A percentile compares a stretch with the other conserved stretches of the same genome.
phyloP scores from a whole-genome alignment of 2,113 vertebrate species.

The Vimba vimba region DNA sequence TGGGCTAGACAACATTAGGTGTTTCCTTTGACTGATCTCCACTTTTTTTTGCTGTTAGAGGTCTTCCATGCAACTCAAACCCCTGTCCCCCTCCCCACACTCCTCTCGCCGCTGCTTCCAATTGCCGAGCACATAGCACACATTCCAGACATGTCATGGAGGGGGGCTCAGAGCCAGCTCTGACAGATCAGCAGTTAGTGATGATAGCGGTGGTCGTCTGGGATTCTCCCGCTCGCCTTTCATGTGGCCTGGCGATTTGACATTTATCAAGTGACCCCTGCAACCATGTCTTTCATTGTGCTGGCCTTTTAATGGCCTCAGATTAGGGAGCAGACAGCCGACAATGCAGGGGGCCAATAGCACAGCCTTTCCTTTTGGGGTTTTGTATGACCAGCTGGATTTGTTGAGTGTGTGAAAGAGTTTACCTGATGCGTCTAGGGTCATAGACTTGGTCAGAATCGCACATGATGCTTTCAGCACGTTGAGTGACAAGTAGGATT shows the following conservation, averaged over 20 bases:
- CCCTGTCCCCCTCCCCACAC: neutral
- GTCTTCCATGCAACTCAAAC: neutral
- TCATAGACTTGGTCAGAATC: conserved; percentile 21
- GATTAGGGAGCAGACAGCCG: conserved; percentile 39
- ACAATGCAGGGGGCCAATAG: conserved; percentile 14
- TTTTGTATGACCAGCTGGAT: neutral
- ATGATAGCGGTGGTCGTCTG: conserved; percentile 50
- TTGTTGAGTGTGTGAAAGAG: conserved; percentile 19
- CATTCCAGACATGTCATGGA: conserved; percentile 52
- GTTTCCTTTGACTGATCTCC: neutral
- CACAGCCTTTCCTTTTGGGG: neutral
- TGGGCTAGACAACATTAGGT: conserved; percentile 1
- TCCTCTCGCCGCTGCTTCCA: conserved; percentile 44
- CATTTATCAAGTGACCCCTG: conserved; percentile 57
- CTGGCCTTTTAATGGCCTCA: conserved; percentile 46
- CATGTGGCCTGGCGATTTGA: conserved; percentile 44
- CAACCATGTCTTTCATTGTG: conserved; percentile 50
- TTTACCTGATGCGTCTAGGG: conserved; percentile 39
- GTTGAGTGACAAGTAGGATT: conserved; percentile 26
- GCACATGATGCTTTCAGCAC: conserved; percentile 38
- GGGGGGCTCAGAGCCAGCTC: conserved; percentile 29
- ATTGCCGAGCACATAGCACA: conserved; percentile 44
- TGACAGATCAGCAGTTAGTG: conserved; percentile 50
- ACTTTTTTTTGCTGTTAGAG: conserved; percentile 5
- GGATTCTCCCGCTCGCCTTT: conserved; percentile 51